These are phyloP conservation scores for Marisa cornuarietis DNA, from an alignment of 1,140 invertebrate species.

Conservation along the genomic window DNA sequence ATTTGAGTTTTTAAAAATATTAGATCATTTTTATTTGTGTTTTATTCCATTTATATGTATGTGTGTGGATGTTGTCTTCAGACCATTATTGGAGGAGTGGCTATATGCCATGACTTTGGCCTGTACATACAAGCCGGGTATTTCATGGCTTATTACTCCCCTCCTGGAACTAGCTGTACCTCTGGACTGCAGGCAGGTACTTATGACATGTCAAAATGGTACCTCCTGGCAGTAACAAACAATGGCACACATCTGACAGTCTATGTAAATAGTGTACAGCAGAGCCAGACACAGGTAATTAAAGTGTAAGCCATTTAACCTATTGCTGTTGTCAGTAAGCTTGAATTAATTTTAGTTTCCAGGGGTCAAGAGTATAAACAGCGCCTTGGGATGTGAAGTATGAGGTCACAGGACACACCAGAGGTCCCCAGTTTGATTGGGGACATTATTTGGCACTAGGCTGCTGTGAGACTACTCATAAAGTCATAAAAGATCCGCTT, in stretches of 20 bases:
- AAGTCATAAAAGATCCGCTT: too few relatives aligned
- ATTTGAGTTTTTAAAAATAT: too few relatives aligned
- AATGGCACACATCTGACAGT: conserved; percentile 43
- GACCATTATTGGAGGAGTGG: conserved; percentile 47
- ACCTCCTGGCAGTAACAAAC: conserved; percentile 43
- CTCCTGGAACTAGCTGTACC: neutral
- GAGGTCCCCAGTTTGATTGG: too few relatives aligned
- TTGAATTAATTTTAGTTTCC: too few relatives aligned
- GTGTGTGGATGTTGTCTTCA: conserved; percentile 17
- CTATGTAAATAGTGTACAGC: conserved; percentile 33
- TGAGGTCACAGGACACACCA: too few relatives aligned
- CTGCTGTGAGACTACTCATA: too few relatives aligned
- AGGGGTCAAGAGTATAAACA: too few relatives aligned
- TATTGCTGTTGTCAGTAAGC: too few relatives aligned
- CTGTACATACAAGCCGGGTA: conserved; percentile 41
- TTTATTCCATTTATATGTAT: neutral
- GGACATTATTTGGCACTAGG: too few relatives aligned
- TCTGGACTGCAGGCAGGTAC: conserved; percentile 1
- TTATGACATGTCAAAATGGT: conserved; percentile 39
- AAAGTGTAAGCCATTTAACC: too few relatives aligned
- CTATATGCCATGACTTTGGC: conserved; percentile 45
- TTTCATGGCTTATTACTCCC: conserved; percentile 43
- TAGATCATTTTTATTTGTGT: too few relatives aligned
- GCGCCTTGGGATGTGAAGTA: too few relatives aligned
- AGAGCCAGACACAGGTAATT: conserved; percentile 3